phyloP scores from a whole-genome alignment of 2,113 vertebrate species.

The Phrynocephalus versicolor region DNA sequence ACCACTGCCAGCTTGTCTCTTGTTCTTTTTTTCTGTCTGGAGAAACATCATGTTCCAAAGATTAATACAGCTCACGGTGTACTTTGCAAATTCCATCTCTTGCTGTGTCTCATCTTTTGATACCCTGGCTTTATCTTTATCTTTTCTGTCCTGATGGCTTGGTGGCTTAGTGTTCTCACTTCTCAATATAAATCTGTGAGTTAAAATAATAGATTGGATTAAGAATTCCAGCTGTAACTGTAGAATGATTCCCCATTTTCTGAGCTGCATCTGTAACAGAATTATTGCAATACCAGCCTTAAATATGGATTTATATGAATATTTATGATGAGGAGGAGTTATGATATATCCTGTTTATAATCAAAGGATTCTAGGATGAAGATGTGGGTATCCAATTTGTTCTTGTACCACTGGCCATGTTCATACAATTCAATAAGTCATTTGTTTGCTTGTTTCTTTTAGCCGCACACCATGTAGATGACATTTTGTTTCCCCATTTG shows the following conservation, averaged over 20 bases:
- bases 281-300: not conserved
- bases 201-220: not conserved
- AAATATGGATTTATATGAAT: not conserved
- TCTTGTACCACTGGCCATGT: not conserved
- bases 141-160: not conserved
- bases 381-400: not conserved
- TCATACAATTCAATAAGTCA: not conserved
- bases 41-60: not conserved
- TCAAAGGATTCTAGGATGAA: not conserved
- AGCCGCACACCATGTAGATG: too few species aligned
- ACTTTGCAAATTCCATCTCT: not conserved
- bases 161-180: not conserved
- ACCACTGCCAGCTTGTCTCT: not conserved
- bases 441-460: not conserved
- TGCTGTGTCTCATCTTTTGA: not conserved
- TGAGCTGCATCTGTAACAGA: not conserved
- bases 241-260: not conserved
- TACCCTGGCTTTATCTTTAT: not conserved
- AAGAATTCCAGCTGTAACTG: not conserved
- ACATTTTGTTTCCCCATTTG: not conserved
- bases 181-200: not conserved
- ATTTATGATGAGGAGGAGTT: not conserved
- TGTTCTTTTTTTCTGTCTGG: not conserved
- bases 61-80: not conserved
- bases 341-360: not conserved